phyloP scores from a whole-genome alignment of 2,888 invertebrate genomes.

The Bombyx huttoni region DNA sequence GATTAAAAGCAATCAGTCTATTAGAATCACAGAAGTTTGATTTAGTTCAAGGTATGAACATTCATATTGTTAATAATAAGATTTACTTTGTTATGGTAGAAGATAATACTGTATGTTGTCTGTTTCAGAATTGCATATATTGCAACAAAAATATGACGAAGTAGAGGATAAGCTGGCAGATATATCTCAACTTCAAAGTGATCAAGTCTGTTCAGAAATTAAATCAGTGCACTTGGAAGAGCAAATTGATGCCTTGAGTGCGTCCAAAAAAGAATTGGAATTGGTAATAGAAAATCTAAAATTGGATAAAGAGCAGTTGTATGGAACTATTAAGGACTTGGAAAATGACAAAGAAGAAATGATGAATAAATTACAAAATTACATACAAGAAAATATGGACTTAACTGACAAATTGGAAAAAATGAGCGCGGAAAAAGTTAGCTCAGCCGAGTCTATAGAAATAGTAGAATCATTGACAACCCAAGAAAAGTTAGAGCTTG shows the following conservation, averaged over 20 bases:
- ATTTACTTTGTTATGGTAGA: constrained; percentile 1
- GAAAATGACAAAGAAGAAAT: constrained; percentile 74
- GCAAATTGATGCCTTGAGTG: constrained; percentile 74
- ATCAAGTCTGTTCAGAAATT: constrained; percentile 83
- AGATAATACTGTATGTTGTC: constrained; percentile 3
- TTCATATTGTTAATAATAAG: not conserved
- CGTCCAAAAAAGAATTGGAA: constrained; percentile 60
- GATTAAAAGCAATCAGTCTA: constrained; percentile 72
- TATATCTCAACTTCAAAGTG: constrained; percentile 75
- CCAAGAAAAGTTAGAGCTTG: constrained; percentile 79
- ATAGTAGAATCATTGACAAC: constrained; percentile 80
- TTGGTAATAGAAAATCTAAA: constrained; percentile 61
- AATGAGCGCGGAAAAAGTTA: constrained; percentile 79
- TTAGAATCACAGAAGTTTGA: constrained; percentile 79
- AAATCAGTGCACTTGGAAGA: constrained; percentile 85
- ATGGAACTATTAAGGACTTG: constrained; percentile 68
- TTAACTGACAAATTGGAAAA: constrained; percentile 81
- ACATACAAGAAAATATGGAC: constrained; percentile 82
- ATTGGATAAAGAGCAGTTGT: constrained; percentile 67
- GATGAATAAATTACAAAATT: constrained; percentile 74
- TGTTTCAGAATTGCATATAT: constrained; percentile 63
- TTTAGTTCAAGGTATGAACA: constrained; percentile 71
- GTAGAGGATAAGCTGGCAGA: constrained; percentile 75
- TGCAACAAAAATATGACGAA: constrained; percentile 75
- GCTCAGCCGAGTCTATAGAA: constrained; percentile 83